A percentile compares a stretch with the other conserved stretches of the same genome.
Evolutionary conservation across 2,113 vertebrate genomes (phyloP).

Genomic region (Oxygymnocypris stewartii): DNA sequence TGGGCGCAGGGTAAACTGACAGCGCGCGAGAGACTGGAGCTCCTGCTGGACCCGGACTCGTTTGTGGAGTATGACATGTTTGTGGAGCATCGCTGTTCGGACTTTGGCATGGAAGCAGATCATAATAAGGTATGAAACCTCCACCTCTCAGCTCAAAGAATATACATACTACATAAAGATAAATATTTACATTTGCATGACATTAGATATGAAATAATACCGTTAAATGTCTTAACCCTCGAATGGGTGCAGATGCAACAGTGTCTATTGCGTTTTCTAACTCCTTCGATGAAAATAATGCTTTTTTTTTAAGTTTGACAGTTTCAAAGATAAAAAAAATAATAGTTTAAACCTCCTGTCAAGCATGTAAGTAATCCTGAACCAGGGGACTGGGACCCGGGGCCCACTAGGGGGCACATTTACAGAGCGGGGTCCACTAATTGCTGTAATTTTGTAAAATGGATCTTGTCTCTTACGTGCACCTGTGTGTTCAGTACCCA

Average conservation of each 20-base stretch:
- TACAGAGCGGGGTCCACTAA: not conserved
- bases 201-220: not conserved
- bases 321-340: not conserved
- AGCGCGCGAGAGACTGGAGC: slow-evolving; percentile 87
- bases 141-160: not conserved
- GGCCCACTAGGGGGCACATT: not conserved
- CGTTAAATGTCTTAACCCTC: not conserved
- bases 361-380: not conserved
- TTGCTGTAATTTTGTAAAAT: not conserved
- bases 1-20: slow-evolving; percentile 89
- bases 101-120: slow-evolving; percentile 93
- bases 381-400: not conserved
- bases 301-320: not conserved
- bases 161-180: too few species aligned
- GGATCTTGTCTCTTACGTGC: not conserved
- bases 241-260: not conserved
- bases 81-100: slow-evolving; percentile 94
- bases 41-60: slow-evolving; percentile 87
- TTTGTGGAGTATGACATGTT: slow-evolving; percentile 98
- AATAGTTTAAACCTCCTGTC: not conserved
- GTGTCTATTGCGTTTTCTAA: too few species aligned
- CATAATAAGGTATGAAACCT: slow-evolving; percentile 86
- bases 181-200: not conserved
- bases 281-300: not conserved
- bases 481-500: slow-evolving; percentile 78